phyloP scores from a whole-genome alignment of 2,797 vertebrate species.

The Gadopsis bispinosus region DNA sequence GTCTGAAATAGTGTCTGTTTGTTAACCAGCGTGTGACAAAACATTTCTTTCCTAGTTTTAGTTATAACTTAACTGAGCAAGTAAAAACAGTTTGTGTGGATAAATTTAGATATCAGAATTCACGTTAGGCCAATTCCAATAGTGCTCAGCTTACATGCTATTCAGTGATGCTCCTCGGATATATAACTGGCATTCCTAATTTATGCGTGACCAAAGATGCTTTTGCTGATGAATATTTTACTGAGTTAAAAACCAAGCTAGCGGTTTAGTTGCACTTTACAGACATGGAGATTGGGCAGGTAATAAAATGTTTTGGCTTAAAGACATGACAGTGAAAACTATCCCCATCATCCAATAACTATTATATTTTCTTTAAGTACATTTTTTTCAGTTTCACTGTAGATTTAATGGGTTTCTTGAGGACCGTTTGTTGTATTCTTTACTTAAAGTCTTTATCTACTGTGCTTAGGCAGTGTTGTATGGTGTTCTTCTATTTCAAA shows the following conservation, averaged over 20 bases:
- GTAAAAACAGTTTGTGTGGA: background rate
- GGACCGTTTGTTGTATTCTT: slow-evolving; percentile 1
- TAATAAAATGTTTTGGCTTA: background rate
- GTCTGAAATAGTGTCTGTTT: background rate
- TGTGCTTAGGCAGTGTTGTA: background rate
- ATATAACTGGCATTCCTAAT: background rate
- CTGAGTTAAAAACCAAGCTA: background rate
- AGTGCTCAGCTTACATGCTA: background rate
- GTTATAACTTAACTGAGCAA: background rate
- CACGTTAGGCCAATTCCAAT: background rate
- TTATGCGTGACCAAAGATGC: background rate
- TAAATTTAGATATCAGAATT: background rate
- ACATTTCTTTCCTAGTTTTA: background rate
- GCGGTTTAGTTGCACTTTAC: background rate
- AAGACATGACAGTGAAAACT: background rate
- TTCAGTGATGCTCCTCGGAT: background rate
- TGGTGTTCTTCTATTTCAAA: background rate
- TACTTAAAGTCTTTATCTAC: background rate
- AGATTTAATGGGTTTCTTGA: slow-evolving; percentile 2
- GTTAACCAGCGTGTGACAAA: background rate
- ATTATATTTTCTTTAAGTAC: background rate
- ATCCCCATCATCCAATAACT: too few relatives aligned
- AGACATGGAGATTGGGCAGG: background rate
- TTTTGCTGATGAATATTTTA: slow-evolving; percentile 17
- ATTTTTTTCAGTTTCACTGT: background rate